Evolutionary conservation across 2,888 invertebrate species (phyloP), one percentile per base, ranked within the genome.

Genomic region (Bhutanitis thaidina): DNA sequence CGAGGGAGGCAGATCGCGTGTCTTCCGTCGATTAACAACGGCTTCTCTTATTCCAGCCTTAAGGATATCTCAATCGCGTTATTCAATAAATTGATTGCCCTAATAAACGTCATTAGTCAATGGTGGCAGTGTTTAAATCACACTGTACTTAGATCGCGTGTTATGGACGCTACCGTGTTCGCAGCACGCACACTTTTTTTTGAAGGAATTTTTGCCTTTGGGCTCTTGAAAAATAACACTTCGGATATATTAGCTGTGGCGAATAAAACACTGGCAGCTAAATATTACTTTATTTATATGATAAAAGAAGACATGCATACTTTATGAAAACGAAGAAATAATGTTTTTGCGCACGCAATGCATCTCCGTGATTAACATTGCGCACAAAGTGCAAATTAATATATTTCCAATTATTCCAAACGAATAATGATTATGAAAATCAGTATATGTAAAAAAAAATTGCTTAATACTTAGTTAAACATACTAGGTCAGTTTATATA

Each of bases 21-120:
- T 62, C 68, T 65, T 62, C 61, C 53, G 58, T 70, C 74, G 79
- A 74, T 82, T 80, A 74, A 78, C 79, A 79, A 73, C 60, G 41
- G 79, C 80, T 80, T 79, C 80, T 69, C 68, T 71, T 69, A 68
- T 71, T 69, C 64, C 56, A 67, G 61, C 60, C 63, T 68, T 62
- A 69, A 74, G 75, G 75, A 84, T 74, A 79, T 79, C 85, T 85
- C 82, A 85, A 85, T 87, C 75, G 79, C 59, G 63, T 63, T 58
- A 71, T 69, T 72, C 74, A 78, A 80, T 82, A 81, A 83, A 86
- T 84, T 83, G 82, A 82, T 84, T 74, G 80, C 74, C 67, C 71
- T 86, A 87, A 87, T 83, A 83, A 78, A 75, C 72, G 74, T 82
- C 77, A 88, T 88, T 88, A 87, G 88, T 89, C 80, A 80, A 77